These are phyloP conservation scores for Noturus placidus DNA, from an alignment of 2,113 vertebrate genomes.

Conservation along the genomic window DNA sequence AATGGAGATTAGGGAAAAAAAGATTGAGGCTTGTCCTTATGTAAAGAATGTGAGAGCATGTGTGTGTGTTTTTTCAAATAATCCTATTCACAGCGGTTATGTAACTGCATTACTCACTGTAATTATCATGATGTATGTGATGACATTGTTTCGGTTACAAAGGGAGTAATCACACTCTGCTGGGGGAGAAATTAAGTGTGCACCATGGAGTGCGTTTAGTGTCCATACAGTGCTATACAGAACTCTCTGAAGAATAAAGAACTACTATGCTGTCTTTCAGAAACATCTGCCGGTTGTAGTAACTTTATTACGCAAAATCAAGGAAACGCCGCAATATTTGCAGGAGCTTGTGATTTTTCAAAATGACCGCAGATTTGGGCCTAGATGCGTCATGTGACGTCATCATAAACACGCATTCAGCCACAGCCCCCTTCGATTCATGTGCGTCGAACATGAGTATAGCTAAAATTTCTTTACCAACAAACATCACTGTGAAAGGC, in stretches of 20 bases:
- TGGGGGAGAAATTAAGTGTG: slow-evolving; percentile 25
- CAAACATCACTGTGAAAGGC: too few species aligned
- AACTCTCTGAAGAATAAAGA: background rate
- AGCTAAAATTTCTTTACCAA: too few species aligned
- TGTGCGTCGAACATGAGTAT: too few species aligned
- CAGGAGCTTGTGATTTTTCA: too few species aligned
- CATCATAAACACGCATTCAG: too few species aligned
- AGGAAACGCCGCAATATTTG: too few species aligned
- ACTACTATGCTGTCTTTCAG: background rate
- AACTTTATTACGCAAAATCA: background rate
- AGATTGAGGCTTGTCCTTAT: background rate
- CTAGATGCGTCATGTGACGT: too few species aligned
- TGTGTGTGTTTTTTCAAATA: background rate
- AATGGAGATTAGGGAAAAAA: background rate
- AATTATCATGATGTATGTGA: slow-evolving; percentile 36
- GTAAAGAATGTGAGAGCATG: slow-evolving; percentile 3
- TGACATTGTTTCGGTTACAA: slow-evolving; percentile 30
- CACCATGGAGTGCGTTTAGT: slow-evolving; percentile 5
- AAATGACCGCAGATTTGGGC: too few species aligned
- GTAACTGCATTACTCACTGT: slow-evolving; percentile 21
- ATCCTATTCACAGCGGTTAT: slow-evolving; percentile 23
- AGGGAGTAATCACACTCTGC: slow-evolving; percentile 23
- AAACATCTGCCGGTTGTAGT: background rate
- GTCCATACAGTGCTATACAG: background rate
- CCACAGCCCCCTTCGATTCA: too few species aligned